phyloP scores from a whole-genome alignment of 1,140 invertebrate species.

The Aphelinus certus region DNA sequence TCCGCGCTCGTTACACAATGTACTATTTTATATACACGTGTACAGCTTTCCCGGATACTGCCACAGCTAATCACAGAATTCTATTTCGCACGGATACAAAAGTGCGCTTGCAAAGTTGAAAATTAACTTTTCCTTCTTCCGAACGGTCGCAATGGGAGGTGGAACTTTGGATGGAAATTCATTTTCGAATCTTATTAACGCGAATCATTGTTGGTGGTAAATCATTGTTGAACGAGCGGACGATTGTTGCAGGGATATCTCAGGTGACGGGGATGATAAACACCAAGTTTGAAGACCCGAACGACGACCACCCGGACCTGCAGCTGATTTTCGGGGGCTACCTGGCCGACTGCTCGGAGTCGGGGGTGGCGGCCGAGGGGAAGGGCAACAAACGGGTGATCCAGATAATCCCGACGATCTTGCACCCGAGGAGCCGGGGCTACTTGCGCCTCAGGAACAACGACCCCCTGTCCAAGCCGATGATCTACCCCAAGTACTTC shows the following conservation, averaged over 20 bases:
- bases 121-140: no score
- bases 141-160: no score
- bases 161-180: neutral
- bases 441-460: constrained; percentile 75
- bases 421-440: constrained; percentile 85
- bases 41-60: no score
- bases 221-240: neutral
- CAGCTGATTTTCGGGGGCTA: constrained; percentile 88
- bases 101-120: no score
- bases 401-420: constrained; percentile 74
- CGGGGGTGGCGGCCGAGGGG: constrained; percentile 83
- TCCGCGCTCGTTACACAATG: no score
- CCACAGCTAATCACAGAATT: no score
- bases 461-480: constrained; percentile 82
- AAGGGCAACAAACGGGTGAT: constrained; percentile 63
- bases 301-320: constrained; percentile 82
- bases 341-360: constrained; percentile 82
- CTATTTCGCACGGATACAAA: neutral
- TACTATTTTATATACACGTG: no score
- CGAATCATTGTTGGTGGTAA: no score
- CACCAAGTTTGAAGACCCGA: constrained; percentile 79
- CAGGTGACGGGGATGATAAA: constrained; percentile 86
- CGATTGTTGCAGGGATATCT: constrained; percentile 70
- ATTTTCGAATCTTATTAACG: neutral
- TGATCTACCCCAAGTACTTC: constrained; percentile 88